Conservation (phyloP, 35 echinoderm and acorn worm species). For the Lytechinus pictus region DNA sequence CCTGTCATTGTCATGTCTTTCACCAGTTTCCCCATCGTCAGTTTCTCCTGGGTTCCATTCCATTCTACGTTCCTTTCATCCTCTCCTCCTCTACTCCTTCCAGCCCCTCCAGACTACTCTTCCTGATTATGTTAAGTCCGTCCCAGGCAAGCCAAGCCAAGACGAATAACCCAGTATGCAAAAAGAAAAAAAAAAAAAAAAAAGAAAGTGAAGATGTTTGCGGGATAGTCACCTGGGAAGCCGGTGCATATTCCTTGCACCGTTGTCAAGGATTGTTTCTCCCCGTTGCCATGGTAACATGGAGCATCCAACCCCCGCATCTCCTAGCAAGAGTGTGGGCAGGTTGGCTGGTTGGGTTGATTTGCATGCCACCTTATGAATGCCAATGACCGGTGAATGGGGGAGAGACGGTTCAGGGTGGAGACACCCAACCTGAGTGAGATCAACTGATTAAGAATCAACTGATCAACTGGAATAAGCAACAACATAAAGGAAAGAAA, state of each 20-base stretch:
- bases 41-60: background rate
- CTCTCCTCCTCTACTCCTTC: background rate
- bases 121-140: conserved; percentile 10
- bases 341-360: background rate
- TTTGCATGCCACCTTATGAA: background rate
- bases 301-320: background rate
- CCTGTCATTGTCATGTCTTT: background rate
- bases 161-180: background rate
- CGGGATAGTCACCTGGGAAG: background rate
- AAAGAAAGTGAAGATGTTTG: background rate
- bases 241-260: background rate
- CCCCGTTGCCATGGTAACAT: background rate
- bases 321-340: background rate
- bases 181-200: background rate
- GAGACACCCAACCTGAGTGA: background rate
- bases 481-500: too few species aligned
- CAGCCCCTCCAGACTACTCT: background rate
- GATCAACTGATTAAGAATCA: background rate
- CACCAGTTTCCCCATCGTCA: background rate
- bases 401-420: background rate
- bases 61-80: background rate
- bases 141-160: background rate
- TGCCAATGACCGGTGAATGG: background rate
- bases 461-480: too few species aligned
- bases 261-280: conserved; percentile 11